Base-by-base conservation (phyloP, 2,113 vertebrate species). In the Hydrolagus affinis region DNA sequence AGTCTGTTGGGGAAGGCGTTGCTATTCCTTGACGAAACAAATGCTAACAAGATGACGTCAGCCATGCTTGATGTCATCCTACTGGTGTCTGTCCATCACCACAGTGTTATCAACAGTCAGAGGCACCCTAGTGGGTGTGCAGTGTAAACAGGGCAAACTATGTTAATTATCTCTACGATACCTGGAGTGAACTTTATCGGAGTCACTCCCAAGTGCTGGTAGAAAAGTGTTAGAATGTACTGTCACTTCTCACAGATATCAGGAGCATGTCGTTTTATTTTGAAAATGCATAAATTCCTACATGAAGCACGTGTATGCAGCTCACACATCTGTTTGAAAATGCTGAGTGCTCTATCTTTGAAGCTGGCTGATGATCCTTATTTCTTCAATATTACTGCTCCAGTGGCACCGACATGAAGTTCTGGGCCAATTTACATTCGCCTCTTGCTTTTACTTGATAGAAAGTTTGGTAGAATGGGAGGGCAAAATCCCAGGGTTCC, bases 101-200 rank as follows among this genome's bases (percentile, higher is more conserved):
- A 83, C 62, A 83, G 6, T 66, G 73, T 75, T 83, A 83, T 83
- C 78, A 83, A 83, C 78, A 83, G 32, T 32, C 62, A 23, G 66
- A 66, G 60, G 25, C 66, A 66, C 78, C 78, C 78, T 83, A 28
- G 78, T 68, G 78, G 66, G 78, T 30, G 25, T 83, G 78, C 78
- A 83, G 78, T 83, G 78, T 83, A 83, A 83, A 83, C 78, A 83
- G 60, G 78, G 62, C 60, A 83, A 83, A 19, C 64, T 83, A 60
- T 83, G 78, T 83, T 83, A 66, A 83, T 83, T 83, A 83, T 83
- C 78, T 83, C 23, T 28, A 62, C 66, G 78, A 83, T 83, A 83
- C 78, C 78, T 83, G 62, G 32, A 66, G 64, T 83, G 78, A 83
- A 83, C 78, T 83, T 83, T 83, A 83, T 28, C 78, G 60, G 28